Percentiles rank a stretch among this genome's conserved stretches.
Conservation (phyloP, 2,888 invertebrate species). For the Diaprepes abbreviatus region DNA sequence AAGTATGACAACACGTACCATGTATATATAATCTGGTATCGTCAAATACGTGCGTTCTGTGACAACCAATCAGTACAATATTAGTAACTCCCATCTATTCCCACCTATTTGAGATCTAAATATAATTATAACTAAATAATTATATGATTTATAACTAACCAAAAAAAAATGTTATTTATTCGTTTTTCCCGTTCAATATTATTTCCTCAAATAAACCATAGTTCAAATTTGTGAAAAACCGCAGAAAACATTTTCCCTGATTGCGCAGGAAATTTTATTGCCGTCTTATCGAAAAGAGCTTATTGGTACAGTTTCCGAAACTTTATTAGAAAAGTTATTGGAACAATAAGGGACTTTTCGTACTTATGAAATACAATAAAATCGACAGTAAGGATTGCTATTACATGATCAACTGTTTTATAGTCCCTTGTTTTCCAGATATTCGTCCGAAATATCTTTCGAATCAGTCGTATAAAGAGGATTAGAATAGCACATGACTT, state of each 20-base stretch:
- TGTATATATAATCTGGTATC: no score
- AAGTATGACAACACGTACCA: no score
- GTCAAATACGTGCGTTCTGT: no score
- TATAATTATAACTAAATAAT: no score
- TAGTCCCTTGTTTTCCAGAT: conserved; percentile 54
- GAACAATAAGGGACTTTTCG: conserved; percentile 45
- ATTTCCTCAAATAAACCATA: conserved; percentile 9
- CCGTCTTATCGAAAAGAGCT: conserved; percentile 35
- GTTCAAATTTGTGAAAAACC: conserved; percentile 23
- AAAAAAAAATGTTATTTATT: no score
- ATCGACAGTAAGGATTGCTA: conserved; percentile 55
- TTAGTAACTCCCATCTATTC: no score
- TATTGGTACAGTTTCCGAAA: conserved; percentile 40
- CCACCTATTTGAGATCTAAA: no score
- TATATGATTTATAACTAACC: no score
- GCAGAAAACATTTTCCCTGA: conserved; percentile 30
- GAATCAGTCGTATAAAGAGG: conserved; percentile 57
- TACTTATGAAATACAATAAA: conserved; percentile 57
- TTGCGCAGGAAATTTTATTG: conserved; percentile 35
- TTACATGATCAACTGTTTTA: conserved; percentile 60
- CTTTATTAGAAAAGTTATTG: conserved; percentile 42
- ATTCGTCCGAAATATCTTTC: conserved; percentile 50
- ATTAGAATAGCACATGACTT: conserved; percentile 56
- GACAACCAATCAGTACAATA: no score
- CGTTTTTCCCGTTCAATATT: no score